Evolutionary conservation across 2,113 vertebrate species (phyloP), one percentile per base, ranked within the genome.

Genomic region (Callipepla californica): DNA sequence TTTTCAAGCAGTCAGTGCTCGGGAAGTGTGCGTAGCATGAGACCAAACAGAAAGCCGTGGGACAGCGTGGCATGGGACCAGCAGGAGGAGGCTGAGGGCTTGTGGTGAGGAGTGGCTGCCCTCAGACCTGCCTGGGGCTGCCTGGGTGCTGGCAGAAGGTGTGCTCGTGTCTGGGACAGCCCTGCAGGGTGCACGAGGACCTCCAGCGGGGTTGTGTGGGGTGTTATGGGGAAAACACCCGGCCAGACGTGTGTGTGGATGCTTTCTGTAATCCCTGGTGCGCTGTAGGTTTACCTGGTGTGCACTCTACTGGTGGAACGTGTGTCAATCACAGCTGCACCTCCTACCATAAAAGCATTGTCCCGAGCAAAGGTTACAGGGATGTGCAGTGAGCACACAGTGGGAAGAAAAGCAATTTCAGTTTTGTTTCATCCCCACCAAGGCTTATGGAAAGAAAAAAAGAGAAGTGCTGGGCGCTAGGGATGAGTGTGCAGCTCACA

Each of bases 131-230:
- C 36, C 28, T 42, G 42, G 22, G 19, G 25, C 58, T 81, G 32
- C 20, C 74, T 55, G 59, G 11, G 8, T 1, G 5, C 72, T 67
- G 21, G 55, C 62, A 18, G 13, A 4, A 40, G 0, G 5, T 0
- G 0, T 65, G 62, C 57, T 50, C 50, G 1, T 10, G 38, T 34
- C 2, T 3, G 47, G 23, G 80, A 66, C 13, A 17, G 38, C n/a
- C 91, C 50, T 73, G 74, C 59, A n/a, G 82, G 66, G n/a, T 59
- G 51, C 25, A 9, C 0, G 3, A 17, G 26, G 48, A n/a, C 32
- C 8, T 0, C 6, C 19, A 17, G 55, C n/a, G 26, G 59, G 47
- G 32, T 12, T 45, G 42, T 9, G 26, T 45, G 1, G 0, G 12
- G 28, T 82, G 80, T 13, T 13, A 4, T 8, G 16, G 21, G 74